Conservation (phyloP, 2,888 invertebrate genomes). For the Acanthoscelides obtectus region DNA sequence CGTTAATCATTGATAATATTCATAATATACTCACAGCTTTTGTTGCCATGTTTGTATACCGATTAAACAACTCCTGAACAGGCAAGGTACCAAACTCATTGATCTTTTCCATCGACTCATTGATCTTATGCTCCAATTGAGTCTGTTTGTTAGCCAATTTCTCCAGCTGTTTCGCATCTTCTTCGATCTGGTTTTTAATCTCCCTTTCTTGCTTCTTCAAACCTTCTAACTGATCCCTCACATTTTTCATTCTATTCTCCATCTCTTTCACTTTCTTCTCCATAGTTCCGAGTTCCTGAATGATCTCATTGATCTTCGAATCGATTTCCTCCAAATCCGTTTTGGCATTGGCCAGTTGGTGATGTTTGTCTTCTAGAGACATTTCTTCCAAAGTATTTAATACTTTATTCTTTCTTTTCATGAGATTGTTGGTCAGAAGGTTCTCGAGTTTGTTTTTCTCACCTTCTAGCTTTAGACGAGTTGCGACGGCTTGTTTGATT, state of each 20-base stretch:
- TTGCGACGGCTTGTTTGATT: conserved; percentile 92
- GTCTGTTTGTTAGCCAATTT: conserved; percentile 95
- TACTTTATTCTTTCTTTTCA: conserved; percentile 68
- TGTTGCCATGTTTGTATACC: conserved; percentile 69
- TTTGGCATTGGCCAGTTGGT: conserved; percentile 78
- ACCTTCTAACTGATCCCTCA: conserved; percentile 72
- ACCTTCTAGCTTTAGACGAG: conserved; percentile 92
- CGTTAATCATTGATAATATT: no score
- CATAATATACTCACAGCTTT: conserved; percentile 59
- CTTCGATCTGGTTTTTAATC: conserved; percentile 88
- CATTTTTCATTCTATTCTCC: conserved; percentile 63
- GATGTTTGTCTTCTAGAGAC: conserved; percentile 87
- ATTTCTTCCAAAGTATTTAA: conserved; percentile 68
- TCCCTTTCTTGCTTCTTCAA: conserved; percentile 87
- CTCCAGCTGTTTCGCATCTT: conserved; percentile 92
- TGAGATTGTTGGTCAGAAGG: conserved; percentile 90
- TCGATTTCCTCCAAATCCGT: conserved; percentile 76
- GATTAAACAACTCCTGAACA: conserved; percentile 83
- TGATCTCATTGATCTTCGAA: conserved; percentile 75
- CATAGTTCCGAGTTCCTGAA: conserved; percentile 72
- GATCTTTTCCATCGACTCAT: conserved; percentile 93
- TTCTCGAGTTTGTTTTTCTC: conserved; percentile 97
- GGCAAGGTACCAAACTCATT: conserved; percentile 94
- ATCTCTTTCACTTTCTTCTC: conserved; percentile 72
- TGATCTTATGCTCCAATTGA: conserved; percentile 86